These are phyloP conservation scores for Podargus strigoides DNA, from an alignment of 2,797 vertebrate genomes.

Conservation along the genomic window DNA sequence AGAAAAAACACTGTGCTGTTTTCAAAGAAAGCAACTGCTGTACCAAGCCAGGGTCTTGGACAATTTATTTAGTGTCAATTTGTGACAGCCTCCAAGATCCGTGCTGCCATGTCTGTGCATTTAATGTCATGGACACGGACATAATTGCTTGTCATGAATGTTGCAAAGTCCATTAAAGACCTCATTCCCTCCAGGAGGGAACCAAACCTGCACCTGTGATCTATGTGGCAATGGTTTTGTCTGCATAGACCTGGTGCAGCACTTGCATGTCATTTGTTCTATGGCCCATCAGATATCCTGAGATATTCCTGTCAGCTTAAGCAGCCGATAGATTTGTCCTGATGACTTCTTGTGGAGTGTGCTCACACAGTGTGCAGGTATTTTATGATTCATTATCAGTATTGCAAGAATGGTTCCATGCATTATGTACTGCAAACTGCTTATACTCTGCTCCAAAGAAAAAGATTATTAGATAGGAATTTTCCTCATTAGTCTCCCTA, in stretches of 20 bases:
- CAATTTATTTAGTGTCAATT: conserved; percentile 50
- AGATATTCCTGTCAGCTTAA: background rate
- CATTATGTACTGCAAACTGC: background rate
- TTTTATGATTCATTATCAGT: background rate
- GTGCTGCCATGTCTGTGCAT: background rate
- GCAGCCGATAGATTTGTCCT: background rate
- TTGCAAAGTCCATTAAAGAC: conserved; percentile 37
- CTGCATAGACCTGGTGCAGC: background rate
- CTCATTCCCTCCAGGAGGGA: conserved; percentile 10
- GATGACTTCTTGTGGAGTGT: background rate
- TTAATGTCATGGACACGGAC: conserved; percentile 30
- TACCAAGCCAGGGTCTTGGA: background rate
- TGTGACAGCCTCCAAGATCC: conserved; percentile 37
- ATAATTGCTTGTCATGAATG: conserved; percentile 28
- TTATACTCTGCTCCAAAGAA: background rate
- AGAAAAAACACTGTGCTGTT: background rate
- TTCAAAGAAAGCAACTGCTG: background rate
- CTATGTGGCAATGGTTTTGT: background rate
- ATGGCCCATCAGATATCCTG: background rate
- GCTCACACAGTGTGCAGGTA: background rate
- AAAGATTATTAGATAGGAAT: background rate
- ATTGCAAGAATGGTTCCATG: background rate
- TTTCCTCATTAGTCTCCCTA: background rate
- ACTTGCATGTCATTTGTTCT: background rate
- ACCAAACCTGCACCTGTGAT: background rate